Evolutionary conservation across 2,888 invertebrate species (phyloP).

Genomic region (Cryptocheilus praepositus): DNA sequence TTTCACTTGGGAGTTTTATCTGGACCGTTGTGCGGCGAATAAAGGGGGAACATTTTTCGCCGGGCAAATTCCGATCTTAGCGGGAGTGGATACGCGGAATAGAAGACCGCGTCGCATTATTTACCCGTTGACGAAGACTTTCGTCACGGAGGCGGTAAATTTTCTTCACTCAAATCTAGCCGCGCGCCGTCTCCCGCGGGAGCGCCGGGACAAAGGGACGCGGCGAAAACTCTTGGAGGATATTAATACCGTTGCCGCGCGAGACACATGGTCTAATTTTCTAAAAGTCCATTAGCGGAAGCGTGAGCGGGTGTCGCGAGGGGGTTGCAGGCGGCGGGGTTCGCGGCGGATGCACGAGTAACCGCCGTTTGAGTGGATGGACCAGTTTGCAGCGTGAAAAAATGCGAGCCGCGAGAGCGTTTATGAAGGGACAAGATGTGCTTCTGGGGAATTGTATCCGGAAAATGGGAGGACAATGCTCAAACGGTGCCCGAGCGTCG

Average conservation of each 20-base stretch:
- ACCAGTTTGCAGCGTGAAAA: slow-evolving; percentile 1
- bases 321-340: background rate
- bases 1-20: no score
- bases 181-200: slow-evolving; percentile 1
- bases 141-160: background rate
- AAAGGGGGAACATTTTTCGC: no score
- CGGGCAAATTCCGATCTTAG: no score
- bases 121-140: no score
- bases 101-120: no score
- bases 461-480: no score
- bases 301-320: slow-evolving; percentile 25
- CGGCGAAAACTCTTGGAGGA: slow-evolving; percentile 34
- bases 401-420: slow-evolving; percentile 1
- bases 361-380: slow-evolving; percentile 36
- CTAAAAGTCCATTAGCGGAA: slow-evolving; percentile 63
- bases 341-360: slow-evolving; percentile 9
- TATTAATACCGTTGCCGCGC: slow-evolving; percentile 57
- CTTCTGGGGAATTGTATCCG: no score
- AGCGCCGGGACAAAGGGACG: slow-evolving; percentile 19
- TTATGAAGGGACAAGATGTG: background rate
- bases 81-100: no score
- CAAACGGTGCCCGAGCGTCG: no score
- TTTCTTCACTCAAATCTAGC: background rate
- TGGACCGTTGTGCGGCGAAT: no score
- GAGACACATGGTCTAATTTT: slow-evolving; percentile 67